Evolutionary conservation across 2,888 invertebrate species (phyloP), one percentile per base, ranked within the genome.

Genomic region (Gortyna flavago): DNA sequence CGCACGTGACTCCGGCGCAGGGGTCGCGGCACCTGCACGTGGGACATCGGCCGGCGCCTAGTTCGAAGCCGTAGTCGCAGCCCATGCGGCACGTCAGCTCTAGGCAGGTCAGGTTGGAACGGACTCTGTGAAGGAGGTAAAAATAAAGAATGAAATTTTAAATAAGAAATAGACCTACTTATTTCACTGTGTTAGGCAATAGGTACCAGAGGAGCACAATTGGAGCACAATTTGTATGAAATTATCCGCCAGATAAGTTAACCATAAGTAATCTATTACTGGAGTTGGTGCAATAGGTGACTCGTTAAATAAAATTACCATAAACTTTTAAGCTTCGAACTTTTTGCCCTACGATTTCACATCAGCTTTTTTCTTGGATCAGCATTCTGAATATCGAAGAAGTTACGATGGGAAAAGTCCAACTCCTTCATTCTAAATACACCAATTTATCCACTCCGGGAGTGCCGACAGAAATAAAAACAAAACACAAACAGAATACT

Each of bases 1-100:
- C 97, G 83, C 98, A 98, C 0, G 94, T 92, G 0, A 98, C 97
- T 1, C 97, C 97, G 70, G 97, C 97, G 93, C 99, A 99, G 0
- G 98, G 98, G 95, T 98, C 98, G 3, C 98, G 97, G 89, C 99
- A 99, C 79, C 97, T 97, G 91, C 99, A 99, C 21, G 97, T 97
- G 0, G 98, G 98, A 90, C 99, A 99, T 29, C 98, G 97, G 0
- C 97, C 97, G 0, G 97, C 95, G 72, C 98, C 97, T 67, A 98
- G 93, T 72, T 98, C 97, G 90, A 98, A 98, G 0, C 99, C 99
- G 90, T 98, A 98, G 90, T 98, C 98, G 89, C 99, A 99, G 21
- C 98, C 98, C 97, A 99, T 97, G 77, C 98, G 97, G 90, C 99
- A 99, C 0, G 98, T 98, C 80, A 98, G 93, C 87, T 98, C 98